Evolutionary conservation across 2,888 invertebrate genomes (phyloP), one percentile per base, ranked within the genome.

Genomic region (Steinernema carpocapsae): DNA sequence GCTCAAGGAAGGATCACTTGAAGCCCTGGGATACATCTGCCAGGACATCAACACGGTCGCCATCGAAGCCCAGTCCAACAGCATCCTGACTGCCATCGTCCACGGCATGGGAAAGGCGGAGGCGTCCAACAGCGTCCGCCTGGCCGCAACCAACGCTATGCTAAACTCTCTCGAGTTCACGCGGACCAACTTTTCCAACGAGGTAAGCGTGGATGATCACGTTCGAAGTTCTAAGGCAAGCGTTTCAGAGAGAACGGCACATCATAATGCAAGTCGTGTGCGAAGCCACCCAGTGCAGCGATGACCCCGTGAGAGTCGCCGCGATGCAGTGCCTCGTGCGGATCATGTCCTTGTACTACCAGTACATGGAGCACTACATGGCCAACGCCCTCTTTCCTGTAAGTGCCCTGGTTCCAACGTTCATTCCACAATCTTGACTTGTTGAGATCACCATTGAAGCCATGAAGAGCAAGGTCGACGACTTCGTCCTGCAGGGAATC

Each of bases 261-360:
- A 96, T 95, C 88, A 97, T 99, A 74, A 99, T 99, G 99, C 96
- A 99, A 90, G 95, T 96, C 72, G 97, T 99, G 7, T 99, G 99
- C 90, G 96, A 97, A 90, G 95, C 97, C 1, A 99, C 99, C 0
- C 97, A 97, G 89, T 94, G 94, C 6, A 89, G 91, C 72, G 94
- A 97, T 87, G 92, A 93, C 76, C 93, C 94, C 89, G 94, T 99
- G 70, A 92, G 76, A 43, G 84, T 99, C 19, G 95, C 96, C 12
- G 96, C 99, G 1, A 90, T 99, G 74, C 97, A 99, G 88, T 99
- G 99, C 90, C 91, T 99, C 87, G 99, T 94, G 79, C 96, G 95
- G 91, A 97, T 99, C 83, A 93, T 99, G 91, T 94, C 97, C 0
- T 91, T 99, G 2, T 99, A 99, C 89, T 99, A 99, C 88, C 94